phyloP scores from a whole-genome alignment of 2,113 vertebrate genomes.

The Brachirus orientalis region DNA sequence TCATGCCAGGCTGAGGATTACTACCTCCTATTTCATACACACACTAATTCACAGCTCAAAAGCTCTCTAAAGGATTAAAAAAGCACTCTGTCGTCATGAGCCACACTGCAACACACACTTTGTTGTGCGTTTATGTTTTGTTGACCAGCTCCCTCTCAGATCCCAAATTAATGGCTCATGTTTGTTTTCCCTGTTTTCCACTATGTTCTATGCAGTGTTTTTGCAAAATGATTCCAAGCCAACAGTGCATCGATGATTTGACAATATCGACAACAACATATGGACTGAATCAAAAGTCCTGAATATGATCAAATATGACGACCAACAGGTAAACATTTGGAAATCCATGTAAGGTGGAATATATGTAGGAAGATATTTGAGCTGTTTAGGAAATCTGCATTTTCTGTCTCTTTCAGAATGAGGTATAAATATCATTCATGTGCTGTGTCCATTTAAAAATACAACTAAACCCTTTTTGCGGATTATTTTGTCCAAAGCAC shows the following conservation, averaged over 20 bases:
- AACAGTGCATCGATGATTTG: conserved; percentile 47
- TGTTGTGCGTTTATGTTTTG: conserved; percentile 6
- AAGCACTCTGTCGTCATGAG: conserved; percentile 49
- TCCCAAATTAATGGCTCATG: conserved; percentile 7
- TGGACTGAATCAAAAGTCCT: conserved; percentile 37
- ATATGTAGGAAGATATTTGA: not conserved
- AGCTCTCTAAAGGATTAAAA: conserved; percentile 77
- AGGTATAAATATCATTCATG: too few relatives aligned
- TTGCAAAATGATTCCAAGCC: conserved; percentile 42
- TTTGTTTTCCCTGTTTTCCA: conserved; percentile 3
- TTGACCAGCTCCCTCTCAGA: conserved; percentile 36
- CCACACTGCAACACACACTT: conserved; percentile 44
- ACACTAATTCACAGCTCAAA: conserved; percentile 66
- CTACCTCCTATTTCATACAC: conserved; percentile 56
- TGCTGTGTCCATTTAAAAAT: too few relatives aligned
- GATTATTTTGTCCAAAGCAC: too few relatives aligned
- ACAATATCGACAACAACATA: conserved; percentile 23
- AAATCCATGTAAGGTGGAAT: not conserved
- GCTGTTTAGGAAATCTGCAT: too few relatives aligned
- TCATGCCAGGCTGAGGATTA: conserved; percentile 69
- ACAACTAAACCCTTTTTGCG: too few relatives aligned
- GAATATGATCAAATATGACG: not conserved
- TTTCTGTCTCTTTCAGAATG: too few relatives aligned
- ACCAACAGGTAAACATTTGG: not conserved
- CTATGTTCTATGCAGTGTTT: conserved; percentile 26